Percentiles rank a stretch among this genome's conserved stretches.
Conservation (phyloP, 1,140 invertebrate genomes). For the Temnothorax nylanderi region DNA sequence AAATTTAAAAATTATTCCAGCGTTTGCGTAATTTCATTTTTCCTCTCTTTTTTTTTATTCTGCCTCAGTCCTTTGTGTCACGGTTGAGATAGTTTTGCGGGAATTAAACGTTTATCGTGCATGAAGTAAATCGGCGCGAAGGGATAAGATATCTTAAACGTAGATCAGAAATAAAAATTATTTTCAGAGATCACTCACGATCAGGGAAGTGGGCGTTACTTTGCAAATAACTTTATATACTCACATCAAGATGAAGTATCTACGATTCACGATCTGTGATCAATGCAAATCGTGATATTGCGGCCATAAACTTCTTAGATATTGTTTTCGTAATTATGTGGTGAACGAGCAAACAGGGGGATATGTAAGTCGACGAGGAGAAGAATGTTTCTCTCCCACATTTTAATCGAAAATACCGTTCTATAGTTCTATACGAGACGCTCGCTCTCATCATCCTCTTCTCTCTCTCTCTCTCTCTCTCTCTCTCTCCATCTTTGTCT, state of each 20-base stretch:
- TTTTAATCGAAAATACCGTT: slow-evolving; percentile 45
- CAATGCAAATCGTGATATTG: neutral
- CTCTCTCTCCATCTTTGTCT: neutral
- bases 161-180: slow-evolving; percentile 26
- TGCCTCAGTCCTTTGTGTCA: slow-evolving; percentile 26
- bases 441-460: neutral
- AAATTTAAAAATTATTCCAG: slow-evolving; percentile 25
- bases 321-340: slow-evolving; percentile 29
- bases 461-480: neutral
- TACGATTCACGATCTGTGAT: neutral
- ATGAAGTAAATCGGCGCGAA: neutral
- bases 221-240: neutral
- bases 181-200: neutral
- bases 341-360: neutral
- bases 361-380: slow-evolving; percentile 13
- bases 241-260: neutral
- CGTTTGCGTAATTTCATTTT: neutral
- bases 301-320: neutral
- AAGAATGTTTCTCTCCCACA: neutral
- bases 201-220: neutral
- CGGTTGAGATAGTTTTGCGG: slow-evolving; percentile 36
- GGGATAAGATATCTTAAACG: neutral
- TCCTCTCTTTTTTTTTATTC: neutral
- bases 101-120: slow-evolving; percentile 45
- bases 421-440: neutral